A percentile compares a stretch with the other conserved stretches of the same genome.
These are phyloP conservation scores for Zeugodacus cucurbitae DNA, from an alignment of 1,140 invertebrate genomes.

Conservation along the genomic window DNA sequence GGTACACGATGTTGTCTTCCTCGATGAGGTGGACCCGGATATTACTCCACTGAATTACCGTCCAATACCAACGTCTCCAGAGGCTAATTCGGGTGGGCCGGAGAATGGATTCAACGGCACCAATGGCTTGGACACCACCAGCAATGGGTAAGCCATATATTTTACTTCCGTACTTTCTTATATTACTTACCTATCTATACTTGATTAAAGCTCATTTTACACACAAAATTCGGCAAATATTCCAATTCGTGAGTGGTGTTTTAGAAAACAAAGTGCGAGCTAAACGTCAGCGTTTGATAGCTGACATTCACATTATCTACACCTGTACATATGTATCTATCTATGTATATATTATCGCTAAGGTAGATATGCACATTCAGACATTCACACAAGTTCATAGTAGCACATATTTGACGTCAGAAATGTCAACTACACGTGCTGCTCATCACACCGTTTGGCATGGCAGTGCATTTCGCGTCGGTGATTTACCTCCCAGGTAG, in stretches of 20 bases:
- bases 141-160: not conserved
- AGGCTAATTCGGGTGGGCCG: not conserved
- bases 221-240: not conserved
- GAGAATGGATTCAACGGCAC: slow-evolving; percentile 21
- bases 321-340: not conserved
- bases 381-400: no score
- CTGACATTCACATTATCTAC: not conserved
- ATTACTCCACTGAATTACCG: slow-evolving; percentile 60
- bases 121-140: not conserved
- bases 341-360: not conserved
- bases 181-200: not conserved
- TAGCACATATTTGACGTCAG: not conserved
- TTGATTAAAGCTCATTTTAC: no score
- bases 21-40: slow-evolving; percentile 56
- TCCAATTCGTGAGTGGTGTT: not conserved
- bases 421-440: not conserved
- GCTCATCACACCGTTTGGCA: not conserved
- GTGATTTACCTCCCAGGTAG: slow-evolving; percentile 13
- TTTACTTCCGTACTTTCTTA: not conserved
- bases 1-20: slow-evolving; percentile 60
- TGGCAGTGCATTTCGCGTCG: not conserved
- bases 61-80: slow-evolving; percentile 48
- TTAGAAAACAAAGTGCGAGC: not conserved
- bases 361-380: no score
- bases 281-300: not conserved